Conservation (phyloP, 2,113 vertebrate genomes). For the Capricornis sumatraensis region DNA sequence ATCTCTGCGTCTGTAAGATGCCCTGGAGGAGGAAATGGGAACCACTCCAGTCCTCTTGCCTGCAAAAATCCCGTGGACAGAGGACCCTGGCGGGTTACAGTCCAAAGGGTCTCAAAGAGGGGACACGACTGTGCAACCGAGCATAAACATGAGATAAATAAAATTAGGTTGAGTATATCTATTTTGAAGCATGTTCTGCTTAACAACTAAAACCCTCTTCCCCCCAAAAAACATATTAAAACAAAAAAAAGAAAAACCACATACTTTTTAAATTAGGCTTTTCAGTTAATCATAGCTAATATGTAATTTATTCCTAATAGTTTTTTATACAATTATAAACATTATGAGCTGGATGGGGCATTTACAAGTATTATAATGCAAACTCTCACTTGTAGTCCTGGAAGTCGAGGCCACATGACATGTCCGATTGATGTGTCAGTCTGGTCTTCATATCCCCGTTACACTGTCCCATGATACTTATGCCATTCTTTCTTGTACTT, state of each 20-base stretch:
- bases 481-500: not conserved
- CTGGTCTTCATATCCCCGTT: not conserved
- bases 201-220: not conserved
- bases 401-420: not conserved
- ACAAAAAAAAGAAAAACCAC: not conserved
- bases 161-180: not conserved
- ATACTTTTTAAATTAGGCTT: not conserved
- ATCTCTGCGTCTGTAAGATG: not conserved
- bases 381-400: not conserved
- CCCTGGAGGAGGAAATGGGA: not conserved
- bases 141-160: not conserved
- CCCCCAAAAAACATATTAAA: fast-evolving
- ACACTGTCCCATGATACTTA: not conserved
- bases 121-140: fast-evolving
- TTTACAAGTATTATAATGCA: not conserved
- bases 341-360: not conserved
- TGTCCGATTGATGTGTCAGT: not conserved
- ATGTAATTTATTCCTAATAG: not conserved
- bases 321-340: not conserved
- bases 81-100: not conserved
- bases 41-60: not conserved
- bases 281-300: not conserved
- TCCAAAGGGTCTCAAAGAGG: not conserved
- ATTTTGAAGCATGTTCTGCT: not conserved
- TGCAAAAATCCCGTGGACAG: not conserved